Percentiles rank a stretch among this genome's conserved stretches.
Conservation (phyloP, 2,113 vertebrate genomes). For the Tilapia sparmanii region DNA sequence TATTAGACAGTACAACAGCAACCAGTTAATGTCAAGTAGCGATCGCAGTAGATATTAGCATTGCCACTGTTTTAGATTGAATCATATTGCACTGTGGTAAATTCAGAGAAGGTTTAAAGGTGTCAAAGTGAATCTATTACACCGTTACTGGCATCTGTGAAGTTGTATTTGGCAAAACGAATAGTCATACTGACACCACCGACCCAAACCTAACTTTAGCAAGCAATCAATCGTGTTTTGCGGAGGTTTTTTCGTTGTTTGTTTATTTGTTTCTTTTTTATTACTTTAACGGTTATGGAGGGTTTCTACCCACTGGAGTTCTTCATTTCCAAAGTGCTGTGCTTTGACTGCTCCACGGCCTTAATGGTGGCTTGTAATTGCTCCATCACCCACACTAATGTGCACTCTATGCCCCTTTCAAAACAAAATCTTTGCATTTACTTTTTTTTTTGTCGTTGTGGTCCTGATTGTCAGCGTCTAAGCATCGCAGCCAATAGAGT, state of each 20-base stretch:
- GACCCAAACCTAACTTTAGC: not conserved
- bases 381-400: conserved; percentile 70
- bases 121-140: not conserved
- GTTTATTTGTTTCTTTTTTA: not conserved
- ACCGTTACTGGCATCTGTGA: conserved; percentile 9
- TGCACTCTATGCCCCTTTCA: conserved; percentile 60
- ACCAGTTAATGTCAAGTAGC: not conserved
- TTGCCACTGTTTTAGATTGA: not conserved
- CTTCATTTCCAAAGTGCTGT: conserved; percentile 32
- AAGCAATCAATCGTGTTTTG: not conserved
- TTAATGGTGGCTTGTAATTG: conserved; percentile 65
- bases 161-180: not conserved
- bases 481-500: conserved; percentile 47
- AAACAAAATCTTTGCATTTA: conserved; percentile 67
- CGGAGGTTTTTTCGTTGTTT: not conserved
- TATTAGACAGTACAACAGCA: not conserved
- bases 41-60: not conserved
- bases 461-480: conserved; percentile 49
- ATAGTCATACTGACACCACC: not conserved
- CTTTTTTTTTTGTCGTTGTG: conserved; percentile 26
- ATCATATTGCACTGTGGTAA: not conserved
- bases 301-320: not conserved
- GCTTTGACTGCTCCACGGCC: conserved; percentile 18
- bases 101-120: not conserved
- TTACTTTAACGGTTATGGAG: not conserved